Conservation (phyloP, 1,140 invertebrate genomes). For the Hydropsyche tenuis region DNA sequence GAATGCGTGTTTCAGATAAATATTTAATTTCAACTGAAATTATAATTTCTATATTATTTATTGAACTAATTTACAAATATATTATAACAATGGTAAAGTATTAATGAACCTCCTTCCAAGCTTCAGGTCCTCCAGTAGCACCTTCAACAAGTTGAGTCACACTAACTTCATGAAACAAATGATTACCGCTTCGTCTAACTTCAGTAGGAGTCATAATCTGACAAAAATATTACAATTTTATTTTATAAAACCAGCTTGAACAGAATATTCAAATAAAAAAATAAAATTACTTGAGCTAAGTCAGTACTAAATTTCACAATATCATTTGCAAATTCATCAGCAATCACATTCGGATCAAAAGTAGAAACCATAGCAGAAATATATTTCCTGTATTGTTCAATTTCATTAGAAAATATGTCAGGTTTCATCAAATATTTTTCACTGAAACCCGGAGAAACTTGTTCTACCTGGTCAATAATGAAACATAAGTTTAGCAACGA, state of each 20-base stretch:
- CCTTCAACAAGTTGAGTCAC: conserved; percentile 67
- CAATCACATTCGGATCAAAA: conserved; percentile 60
- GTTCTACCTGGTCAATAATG: conserved; percentile 68
- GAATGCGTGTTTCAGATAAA: conserved; percentile 68
- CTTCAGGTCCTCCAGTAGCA: conserved; percentile 56
- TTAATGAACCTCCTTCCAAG: conserved; percentile 58
- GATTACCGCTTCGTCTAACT: conserved; percentile 71
- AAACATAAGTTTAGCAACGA: background rate
- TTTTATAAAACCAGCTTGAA: background rate
- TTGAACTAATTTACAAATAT: background rate
- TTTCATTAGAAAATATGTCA: conserved; percentile 66
- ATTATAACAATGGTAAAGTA: background rate
- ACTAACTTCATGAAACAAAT: conserved; percentile 77
- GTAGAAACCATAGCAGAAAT: conserved; percentile 65
- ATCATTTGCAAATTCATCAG: conserved; percentile 67
- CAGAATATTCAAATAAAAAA: background rate
- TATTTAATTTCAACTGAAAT: conserved; percentile 72
- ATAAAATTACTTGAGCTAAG: conserved; percentile 63
- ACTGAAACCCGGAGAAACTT: conserved; percentile 71
- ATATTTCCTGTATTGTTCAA: conserved; percentile 68
- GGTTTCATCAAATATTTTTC: conserved; percentile 69
- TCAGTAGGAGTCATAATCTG: conserved; percentile 78
- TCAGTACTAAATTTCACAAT: conserved; percentile 73
- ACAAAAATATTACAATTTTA: conserved; percentile 28
- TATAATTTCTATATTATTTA: background rate